These are phyloP conservation scores for Xylocopa sonorina DNA, from an alignment of 1,140 invertebrate species.

Conservation along the genomic window DNA sequence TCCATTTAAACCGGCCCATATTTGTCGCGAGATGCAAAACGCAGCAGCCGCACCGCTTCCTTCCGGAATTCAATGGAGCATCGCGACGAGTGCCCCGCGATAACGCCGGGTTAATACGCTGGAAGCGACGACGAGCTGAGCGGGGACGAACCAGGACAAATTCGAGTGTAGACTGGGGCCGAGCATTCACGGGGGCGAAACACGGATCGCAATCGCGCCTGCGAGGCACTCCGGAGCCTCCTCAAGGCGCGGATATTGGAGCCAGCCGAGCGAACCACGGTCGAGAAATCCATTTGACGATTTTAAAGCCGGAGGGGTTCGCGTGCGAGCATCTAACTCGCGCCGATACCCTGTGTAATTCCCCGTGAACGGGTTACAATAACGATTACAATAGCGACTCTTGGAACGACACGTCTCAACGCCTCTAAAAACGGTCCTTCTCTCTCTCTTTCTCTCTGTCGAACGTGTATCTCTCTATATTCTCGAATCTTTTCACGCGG, in stretches of 20 bases:
- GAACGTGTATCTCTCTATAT: no score
- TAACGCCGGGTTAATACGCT: neutral
- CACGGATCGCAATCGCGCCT: neutral
- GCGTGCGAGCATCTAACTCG: neutral
- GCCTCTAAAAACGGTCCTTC: neutral
- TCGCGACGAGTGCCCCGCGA: neutral
- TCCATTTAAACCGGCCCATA: constrained; percentile 14
- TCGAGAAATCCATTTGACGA: constrained; percentile 21
- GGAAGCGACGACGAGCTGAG: neutral
- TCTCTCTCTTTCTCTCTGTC: neutral
- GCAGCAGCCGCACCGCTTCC: neutral
- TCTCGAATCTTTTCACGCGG: no score
- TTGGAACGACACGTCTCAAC: neutral
- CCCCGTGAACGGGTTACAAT: constrained; percentile 18
- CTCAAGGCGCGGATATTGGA: neutral
- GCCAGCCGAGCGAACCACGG: neutral
- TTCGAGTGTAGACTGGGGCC: neutral
- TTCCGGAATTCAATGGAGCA: neutral
- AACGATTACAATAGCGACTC: neutral
- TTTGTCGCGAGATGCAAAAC: constrained; percentile 14
- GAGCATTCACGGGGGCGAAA: neutral
- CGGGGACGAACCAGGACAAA: neutral
- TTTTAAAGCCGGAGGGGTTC: constrained; percentile 17
- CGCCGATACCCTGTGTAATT: constrained; percentile 20
- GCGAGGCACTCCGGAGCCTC: neutral